A percentile compares a stretch with the other conserved stretches of the same genome.
Evolutionary conservation across 2,113 vertebrate species (phyloP).

Genomic region (Ophthalmolycus amberensis): DNA sequence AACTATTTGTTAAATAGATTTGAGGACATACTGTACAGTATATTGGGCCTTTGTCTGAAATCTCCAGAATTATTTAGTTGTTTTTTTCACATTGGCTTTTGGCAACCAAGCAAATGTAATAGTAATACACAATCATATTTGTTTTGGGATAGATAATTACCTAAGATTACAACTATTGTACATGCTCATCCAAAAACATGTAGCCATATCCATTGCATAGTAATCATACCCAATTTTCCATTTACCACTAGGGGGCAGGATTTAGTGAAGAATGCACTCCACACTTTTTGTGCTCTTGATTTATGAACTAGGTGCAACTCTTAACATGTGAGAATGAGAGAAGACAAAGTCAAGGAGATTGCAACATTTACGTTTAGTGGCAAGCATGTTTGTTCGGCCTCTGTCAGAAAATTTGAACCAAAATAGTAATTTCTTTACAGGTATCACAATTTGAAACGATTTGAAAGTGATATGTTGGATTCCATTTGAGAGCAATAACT

Average conservation of each 20-base stretch:
- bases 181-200: background rate
- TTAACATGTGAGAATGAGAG: background rate
- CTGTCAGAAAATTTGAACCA: background rate
- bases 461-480: background rate
- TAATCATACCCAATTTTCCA: background rate
- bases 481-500: background rate
- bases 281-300: background rate
- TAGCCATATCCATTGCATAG: background rate
- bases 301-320: background rate
- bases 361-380: background rate
- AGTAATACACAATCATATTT: background rate
- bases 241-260: constrained; percentile 63
- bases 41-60: constrained; percentile 11
- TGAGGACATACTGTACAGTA: background rate
- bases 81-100: background rate
- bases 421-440: background rate
- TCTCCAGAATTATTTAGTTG: background rate
- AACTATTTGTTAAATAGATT: constrained; percentile 1
- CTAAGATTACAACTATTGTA: background rate
- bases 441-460: background rate
- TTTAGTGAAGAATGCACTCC: constrained; percentile 40
- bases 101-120: background rate
- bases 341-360: background rate
- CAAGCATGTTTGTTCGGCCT: background rate
- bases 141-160: background rate